phyloP scores from a whole-genome alignment of 53 echinoderm and acorn worm genomes.

The Holothuria leucospilota region DNA sequence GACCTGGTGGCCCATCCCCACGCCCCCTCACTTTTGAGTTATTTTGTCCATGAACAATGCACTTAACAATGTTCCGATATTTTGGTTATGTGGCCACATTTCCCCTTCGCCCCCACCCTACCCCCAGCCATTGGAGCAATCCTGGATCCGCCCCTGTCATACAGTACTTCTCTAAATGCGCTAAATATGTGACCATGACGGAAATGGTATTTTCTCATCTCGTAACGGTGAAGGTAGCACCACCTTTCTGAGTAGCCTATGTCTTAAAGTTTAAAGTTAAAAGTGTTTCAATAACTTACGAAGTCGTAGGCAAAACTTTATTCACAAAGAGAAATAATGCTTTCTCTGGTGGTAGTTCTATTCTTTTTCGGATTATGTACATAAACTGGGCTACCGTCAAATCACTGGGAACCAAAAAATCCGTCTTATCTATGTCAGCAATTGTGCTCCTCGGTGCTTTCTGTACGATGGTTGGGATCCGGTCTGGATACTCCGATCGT shows the following conservation, averaged over 20 bases:
- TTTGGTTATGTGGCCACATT: too few relatives aligned
- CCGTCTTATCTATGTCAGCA: conserved; percentile 59
- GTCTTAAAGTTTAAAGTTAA: neutral
- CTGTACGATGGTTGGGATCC: conserved; percentile 60
- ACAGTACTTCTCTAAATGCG: too few relatives aligned
- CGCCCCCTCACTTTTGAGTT: too few relatives aligned
- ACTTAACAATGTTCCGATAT: neutral
- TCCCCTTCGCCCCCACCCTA: too few relatives aligned
- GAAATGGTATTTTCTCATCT: too few relatives aligned
- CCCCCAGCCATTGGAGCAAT: too few relatives aligned
- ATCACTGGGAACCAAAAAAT: conserved; percentile 63
- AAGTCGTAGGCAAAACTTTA: conserved; percentile 59
- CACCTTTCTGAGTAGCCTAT: neutral
- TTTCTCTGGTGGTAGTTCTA: conserved; percentile 54
- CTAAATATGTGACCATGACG: too few relatives aligned
- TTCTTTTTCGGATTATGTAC: conserved; percentile 69
- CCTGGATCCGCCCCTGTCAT: too few relatives aligned
- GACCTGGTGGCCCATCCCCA: too few relatives aligned
- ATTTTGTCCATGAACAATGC: neutral
- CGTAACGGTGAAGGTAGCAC: neutral
- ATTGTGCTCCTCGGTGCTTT: conserved; percentile 44
- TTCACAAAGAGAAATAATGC: conserved; percentile 64
- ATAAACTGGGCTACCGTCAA: conserved; percentile 77
- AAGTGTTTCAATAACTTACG: conserved; percentile 1
- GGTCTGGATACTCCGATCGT: conserved; percentile 54